These are phyloP conservation scores for Kryptolebias marmoratus DNA, from an alignment of 2,113 vertebrate genomes.

Conservation along the genomic window DNA sequence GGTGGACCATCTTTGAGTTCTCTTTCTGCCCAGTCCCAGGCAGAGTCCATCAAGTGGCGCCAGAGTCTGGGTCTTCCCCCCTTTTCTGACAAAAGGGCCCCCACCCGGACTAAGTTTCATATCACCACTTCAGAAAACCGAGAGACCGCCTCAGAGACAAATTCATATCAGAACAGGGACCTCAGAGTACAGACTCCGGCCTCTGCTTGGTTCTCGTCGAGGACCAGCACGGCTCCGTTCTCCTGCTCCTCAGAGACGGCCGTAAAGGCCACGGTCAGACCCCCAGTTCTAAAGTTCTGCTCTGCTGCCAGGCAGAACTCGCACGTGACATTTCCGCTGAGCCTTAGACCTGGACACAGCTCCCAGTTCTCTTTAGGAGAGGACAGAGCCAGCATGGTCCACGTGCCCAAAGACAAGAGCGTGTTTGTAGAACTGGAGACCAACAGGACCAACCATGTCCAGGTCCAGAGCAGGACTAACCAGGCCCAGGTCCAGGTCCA, in stretches of 20 bases:
- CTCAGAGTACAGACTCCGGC: constrained; percentile 51
- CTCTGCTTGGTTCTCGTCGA: constrained; percentile 54
- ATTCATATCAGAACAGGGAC: constrained; percentile 26
- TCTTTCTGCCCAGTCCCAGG: constrained; percentile 34
- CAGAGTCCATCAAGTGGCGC: constrained; percentile 68
- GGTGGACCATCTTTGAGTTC: constrained; percentile 13
- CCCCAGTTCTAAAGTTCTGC: constrained; percentile 43
- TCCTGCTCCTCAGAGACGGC: constrained; percentile 33
- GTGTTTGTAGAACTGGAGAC: constrained; percentile 69
- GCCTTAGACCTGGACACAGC: constrained; percentile 12
- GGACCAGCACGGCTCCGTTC: constrained; percentile 41
- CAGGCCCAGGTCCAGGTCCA: neutral
- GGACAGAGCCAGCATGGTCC: constrained; percentile 65
- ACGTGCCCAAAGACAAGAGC: constrained; percentile 74
- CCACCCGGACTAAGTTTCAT: constrained; percentile 59
- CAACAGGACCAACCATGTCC: constrained; percentile 73
- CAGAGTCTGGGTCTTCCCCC: constrained; percentile 71
- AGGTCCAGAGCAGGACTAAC: constrained; percentile 67
- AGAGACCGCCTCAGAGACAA: constrained; percentile 13
- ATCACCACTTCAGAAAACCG: constrained; percentile 59
- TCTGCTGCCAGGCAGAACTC: constrained; percentile 52
- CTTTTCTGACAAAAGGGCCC: constrained; percentile 37
- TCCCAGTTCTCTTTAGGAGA: constrained; percentile 40
- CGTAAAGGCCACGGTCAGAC: constrained; percentile 25
- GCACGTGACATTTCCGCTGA: constrained; percentile 48